Evolutionary conservation across 2,797 vertebrate genomes (phyloP), one percentile per base, ranked within the genome.

Genomic region (Melanotaenia nigrans): DNA sequence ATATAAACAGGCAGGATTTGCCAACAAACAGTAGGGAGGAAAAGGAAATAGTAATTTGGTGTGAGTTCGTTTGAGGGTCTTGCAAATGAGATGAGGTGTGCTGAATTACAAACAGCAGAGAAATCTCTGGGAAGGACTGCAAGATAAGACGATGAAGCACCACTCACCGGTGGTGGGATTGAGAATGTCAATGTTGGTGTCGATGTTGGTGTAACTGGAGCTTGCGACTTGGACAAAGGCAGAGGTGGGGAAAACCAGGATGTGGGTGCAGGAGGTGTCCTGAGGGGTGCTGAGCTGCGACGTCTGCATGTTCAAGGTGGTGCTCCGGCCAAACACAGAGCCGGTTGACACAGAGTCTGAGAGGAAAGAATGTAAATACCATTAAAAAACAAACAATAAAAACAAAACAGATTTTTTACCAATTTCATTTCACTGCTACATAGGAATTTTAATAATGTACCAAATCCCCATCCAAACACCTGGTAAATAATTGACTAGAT

Each of bases 221-320:
- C 94, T 97, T 72, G 97, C 96, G 82, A 99, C 96, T 92, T 99
- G 97, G 85, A 99, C 96, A 18, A 94, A 96, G 28, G 97, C 97
- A 36, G 98, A 99, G 13, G 97, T 99, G 90, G 98, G 98, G 78
- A 99, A 99, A 81, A 99, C 98, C 55, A 99, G 94, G 79, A 99
- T 99, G 72, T 99, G 98, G 69, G 98, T 99, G 92, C 98, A 99
- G 16, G 98, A 99, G 2, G 97, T 99, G 92, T 99, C 98, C 92
- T 99, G 97, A 0, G 98, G 98, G 24, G 98, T 99, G 85, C 96
- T 99, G 75, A 99, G 95, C 92, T 99, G 97, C 8, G 98, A 97
- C 0, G 98, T 98, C 90, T 99, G 97, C 96, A 98, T 97, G 85
- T 98, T 99, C 68, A 99, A 92, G 53, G 98, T 98, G 84, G 98